Evolutionary conservation across 2,888 invertebrate genomes (phyloP).

Genomic region (Teleogryllus oceanicus): DNA sequence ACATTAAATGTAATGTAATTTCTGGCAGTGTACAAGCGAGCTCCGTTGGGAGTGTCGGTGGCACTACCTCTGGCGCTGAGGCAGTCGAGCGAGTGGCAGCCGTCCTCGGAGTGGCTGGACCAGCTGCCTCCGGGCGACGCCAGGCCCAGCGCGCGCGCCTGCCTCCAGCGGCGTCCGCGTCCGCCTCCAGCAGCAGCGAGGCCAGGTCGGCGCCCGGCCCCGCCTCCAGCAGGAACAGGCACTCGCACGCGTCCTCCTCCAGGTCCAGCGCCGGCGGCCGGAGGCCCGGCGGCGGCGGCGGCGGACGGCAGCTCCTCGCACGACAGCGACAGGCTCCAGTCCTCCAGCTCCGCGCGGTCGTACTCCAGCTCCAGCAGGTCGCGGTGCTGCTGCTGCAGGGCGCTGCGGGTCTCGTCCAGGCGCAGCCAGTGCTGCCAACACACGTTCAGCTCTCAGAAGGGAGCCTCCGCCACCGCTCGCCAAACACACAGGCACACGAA

Average conservation of each 20-base stretch:
- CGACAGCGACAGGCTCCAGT: slow-evolving; percentile 72
- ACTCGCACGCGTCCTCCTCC: slow-evolving; percentile 70
- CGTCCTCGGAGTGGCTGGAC: slow-evolving; percentile 49
- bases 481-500: too few species aligned
- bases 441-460: not conserved
- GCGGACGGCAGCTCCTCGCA: slow-evolving; percentile 58
- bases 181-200: slow-evolving; percentile 29
- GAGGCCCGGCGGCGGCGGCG: slow-evolving; percentile 26
- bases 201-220: slow-evolving; percentile 64
- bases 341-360: slow-evolving; percentile 71
- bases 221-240: slow-evolving; percentile 71
- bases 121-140: slow-evolving; percentile 61
- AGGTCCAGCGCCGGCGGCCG: slow-evolving; percentile 56
- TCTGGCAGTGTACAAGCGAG: too few species aligned
- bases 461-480: too few species aligned
- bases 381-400: slow-evolving; percentile 64
- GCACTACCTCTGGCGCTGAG: slow-evolving; percentile 42
- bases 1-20: too few species aligned
- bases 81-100: slow-evolving; percentile 38
- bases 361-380: slow-evolving; percentile 69
- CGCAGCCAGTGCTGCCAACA: slow-evolving; percentile 65
- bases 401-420: slow-evolving; percentile 67
- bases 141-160: slow-evolving; percentile 35
- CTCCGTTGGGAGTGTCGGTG: too few species aligned
- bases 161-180: slow-evolving; percentile 24